phyloP scores from a whole-genome alignment of 2,113 vertebrate species.

The Pseudopipra pipra region DNA sequence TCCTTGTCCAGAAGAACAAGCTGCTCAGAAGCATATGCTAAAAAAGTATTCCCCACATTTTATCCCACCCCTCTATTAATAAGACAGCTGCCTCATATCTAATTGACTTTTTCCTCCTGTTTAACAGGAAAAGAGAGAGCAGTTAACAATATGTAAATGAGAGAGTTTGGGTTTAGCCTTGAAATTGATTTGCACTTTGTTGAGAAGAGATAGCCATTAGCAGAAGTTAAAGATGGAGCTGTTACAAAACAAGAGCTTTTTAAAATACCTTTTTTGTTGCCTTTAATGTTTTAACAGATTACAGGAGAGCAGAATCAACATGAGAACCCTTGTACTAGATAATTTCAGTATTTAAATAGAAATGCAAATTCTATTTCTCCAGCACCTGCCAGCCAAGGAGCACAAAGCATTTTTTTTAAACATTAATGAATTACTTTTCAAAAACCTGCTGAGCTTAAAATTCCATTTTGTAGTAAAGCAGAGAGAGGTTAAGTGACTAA shows the following conservation, averaged over 20 bases:
- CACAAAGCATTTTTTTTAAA: background rate
- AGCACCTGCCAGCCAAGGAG: background rate
- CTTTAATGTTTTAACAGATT: conserved; percentile 27
- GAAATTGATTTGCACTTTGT: conserved; percentile 54
- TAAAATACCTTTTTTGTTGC: background rate
- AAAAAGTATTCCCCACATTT: background rate
- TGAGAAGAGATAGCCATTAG: conserved; percentile 50
- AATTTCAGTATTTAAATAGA: conserved; percentile 36
- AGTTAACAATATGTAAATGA: conserved; percentile 59
- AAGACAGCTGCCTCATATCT: conserved; percentile 55
- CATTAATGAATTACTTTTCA: conserved; percentile 36
- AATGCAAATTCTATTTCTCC: background rate
- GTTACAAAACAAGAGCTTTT: conserved; percentile 9
- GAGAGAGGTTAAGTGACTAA: conserved; percentile 45
- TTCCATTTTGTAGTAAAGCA: conserved; percentile 26
- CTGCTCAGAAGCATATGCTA: background rate
- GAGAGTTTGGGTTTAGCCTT: conserved; percentile 31
- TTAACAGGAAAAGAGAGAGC: conserved; percentile 61
- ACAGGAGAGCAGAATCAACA: background rate
- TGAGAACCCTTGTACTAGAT: background rate
- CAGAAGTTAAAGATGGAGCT: conserved; percentile 48
- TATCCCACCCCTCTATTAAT: conserved; percentile 6
- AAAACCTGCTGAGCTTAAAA: conserved; percentile 49
- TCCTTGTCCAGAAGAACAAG: background rate
- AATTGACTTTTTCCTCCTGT: conserved; percentile 48